phyloP scores from a whole-genome alignment of 2,113 vertebrate genomes.

The Zapus hudsonius region DNA sequence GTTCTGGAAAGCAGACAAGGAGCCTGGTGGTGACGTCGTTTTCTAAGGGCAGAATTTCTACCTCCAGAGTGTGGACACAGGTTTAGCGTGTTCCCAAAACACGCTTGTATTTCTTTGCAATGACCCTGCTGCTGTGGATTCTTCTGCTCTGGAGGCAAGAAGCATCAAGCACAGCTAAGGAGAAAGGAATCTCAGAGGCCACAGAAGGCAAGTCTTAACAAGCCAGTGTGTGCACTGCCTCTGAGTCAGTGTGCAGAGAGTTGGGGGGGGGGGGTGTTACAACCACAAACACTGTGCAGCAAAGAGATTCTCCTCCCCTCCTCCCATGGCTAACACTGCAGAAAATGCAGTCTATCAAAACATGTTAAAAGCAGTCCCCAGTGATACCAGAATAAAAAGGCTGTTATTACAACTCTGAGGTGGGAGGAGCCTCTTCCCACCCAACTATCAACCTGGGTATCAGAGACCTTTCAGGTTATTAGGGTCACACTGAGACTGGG shows the following conservation, averaged over 20 bases:
- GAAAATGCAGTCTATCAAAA: constrained; percentile 72
- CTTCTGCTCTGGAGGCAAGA: constrained; percentile 46
- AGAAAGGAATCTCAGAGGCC: constrained; percentile 70
- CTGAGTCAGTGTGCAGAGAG: constrained; percentile 15
- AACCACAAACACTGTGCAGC: constrained; percentile 67
- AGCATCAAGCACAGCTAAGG: constrained; percentile 54
- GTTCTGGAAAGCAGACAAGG: constrained; percentile 66
- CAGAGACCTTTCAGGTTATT: neutral
- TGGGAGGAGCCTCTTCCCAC: constrained; percentile 39
- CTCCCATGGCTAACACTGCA: constrained; percentile 31
- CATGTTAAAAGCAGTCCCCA: constrained; percentile 60
- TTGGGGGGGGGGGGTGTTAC: constrained; percentile 48
- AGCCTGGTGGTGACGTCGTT: constrained; percentile 57
- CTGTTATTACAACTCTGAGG: constrained; percentile 54
- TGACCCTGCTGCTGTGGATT: constrained; percentile 60
- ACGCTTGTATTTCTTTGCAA: constrained; percentile 49
- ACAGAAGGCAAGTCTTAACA: constrained; percentile 58
- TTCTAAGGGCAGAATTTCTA: constrained; percentile 60
- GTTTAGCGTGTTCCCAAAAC: constrained; percentile 62
- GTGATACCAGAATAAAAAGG: constrained; percentile 41
- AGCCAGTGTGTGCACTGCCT: constrained; percentile 35
- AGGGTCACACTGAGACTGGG: neutral
- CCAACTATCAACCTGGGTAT: constrained; percentile 12
- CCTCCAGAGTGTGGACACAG: constrained; percentile 60
- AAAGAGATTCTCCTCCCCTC: constrained; percentile 62